Percentiles rank a stretch among this genome's conserved stretches.
These are phyloP conservation scores for Lasaia peninsularis DNA, from an alignment of 1,140 invertebrate genomes.

Conservation along the genomic window DNA sequence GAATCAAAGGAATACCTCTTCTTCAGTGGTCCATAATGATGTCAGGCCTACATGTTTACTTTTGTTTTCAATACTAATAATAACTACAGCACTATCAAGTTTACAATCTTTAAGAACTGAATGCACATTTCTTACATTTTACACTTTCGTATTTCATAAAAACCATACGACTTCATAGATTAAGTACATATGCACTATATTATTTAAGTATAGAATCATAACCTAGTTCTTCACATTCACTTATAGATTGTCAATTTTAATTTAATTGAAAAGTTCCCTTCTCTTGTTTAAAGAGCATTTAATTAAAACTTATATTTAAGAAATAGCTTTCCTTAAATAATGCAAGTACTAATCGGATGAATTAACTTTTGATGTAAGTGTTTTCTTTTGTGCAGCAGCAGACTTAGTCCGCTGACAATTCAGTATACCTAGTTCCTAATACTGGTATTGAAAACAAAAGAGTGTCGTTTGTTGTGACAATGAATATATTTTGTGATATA, in stretches of 20 bases:
- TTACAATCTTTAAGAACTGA: not conserved
- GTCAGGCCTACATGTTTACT: conserved; percentile 59
- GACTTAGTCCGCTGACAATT: not conserved
- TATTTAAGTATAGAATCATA: no score
- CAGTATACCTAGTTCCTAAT: conserved; percentile 15
- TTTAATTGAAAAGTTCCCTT: no score
- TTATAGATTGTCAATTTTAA: no score
- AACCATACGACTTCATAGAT: no score
- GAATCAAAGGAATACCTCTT: conserved; percentile 70
- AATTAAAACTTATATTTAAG: no score
- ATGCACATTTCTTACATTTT: not conserved
- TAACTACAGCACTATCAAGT: not conserved
- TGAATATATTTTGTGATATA: conserved; percentile 77
- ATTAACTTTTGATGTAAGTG: not conserved
- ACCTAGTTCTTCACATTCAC: no score
- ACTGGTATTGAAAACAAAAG: conserved; percentile 64
- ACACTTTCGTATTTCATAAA: not conserved
- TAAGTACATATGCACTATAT: no score
- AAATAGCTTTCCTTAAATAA: no score
- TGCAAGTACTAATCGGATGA: not conserved
- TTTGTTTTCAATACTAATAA: conserved; percentile 63
- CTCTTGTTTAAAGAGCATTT: no score
- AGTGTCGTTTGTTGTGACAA: conserved; percentile 56
- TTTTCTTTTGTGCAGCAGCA: not conserved
- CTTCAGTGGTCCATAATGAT: conserved; percentile 67